Base-by-base conservation (phyloP, 2,888 invertebrate species). In the Disparrhopalites patrizii region DNA sequence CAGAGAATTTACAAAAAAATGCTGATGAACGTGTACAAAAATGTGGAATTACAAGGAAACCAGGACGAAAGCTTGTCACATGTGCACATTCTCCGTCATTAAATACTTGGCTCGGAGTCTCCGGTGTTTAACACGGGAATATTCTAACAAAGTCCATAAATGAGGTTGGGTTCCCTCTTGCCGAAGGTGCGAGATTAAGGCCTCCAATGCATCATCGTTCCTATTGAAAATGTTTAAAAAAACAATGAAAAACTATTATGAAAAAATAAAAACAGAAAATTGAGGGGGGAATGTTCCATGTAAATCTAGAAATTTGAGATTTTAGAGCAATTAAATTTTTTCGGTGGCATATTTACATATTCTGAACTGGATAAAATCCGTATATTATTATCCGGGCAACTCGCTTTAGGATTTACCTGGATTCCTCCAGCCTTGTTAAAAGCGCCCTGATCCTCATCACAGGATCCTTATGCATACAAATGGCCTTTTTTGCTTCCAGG, bases 141-240 rank as follows among this genome's bases (percentile, higher is more conserved):
- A 64, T 33, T 56, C 63, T 43, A 56, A 43, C 13, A 64, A 50
- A 4, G 63, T 64, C 56, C 56, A 64, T 40, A 64, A 25, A 47
- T 64, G 55, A 40, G 54, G 56, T n/a, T 64, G 63, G 0, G n/a
- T 56, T 20, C 43, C 54, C 33, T 56, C 63, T 15, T 28, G 5
- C 10, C 62, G 7, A 25, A 64, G 18, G 25, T 64, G 43, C 20
- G 43, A 47, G 13, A 64, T 64, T 31, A 64, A 27, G 4, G 40
- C 15, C 2, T 64, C 63, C 20, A 64, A 27, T 8, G 40, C 55
- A 3, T 64, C 56, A 8, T 64, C 63, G 7, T 33, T 33, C 33
- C 63, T 64, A 28, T 28, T 23, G 13, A 50, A 50, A 50, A 50
- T 50, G 23, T 50, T 2, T 40, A 60, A 7, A 54, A 50, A 23